phyloP scores from a whole-genome alignment of 2,888 invertebrate genomes.

The Choristoneura rosaceana region DNA sequence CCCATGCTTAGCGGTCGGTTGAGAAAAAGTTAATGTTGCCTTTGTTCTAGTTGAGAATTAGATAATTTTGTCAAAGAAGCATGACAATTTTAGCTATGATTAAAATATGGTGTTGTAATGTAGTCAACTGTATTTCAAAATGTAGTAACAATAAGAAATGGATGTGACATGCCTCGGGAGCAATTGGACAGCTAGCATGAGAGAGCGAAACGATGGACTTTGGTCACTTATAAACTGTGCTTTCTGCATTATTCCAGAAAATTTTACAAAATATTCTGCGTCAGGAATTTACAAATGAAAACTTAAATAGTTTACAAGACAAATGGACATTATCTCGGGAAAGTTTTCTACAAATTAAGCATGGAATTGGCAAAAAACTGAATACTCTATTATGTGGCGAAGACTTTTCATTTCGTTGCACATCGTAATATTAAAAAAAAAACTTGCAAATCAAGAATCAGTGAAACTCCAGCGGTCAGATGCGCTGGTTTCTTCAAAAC shows the following conservation, averaged over 20 bases:
- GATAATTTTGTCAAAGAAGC: conserved; percentile 15
- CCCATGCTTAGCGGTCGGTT: conserved; percentile 11
- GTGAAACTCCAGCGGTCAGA: conserved; percentile 15
- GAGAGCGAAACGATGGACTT: too few relatives aligned
- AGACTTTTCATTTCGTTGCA: background rate
- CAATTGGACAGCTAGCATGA: too few relatives aligned
- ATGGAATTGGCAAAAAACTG: background rate
- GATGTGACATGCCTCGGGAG: background rate
- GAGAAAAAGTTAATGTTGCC: conserved; percentile 18
- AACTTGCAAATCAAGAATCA: background rate
- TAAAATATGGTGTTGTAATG: conserved; percentile 4
- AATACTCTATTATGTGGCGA: background rate
- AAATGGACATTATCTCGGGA: background rate
- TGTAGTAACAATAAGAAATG: background rate
- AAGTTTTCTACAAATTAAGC: background rate
- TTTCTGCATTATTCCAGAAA: too few relatives aligned
- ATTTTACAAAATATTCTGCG: too few relatives aligned
- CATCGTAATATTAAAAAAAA: background rate
- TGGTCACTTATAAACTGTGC: too few relatives aligned
- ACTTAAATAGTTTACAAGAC: background rate
- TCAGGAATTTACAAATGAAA: too few relatives aligned
- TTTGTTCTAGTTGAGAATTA: conserved; percentile 11
- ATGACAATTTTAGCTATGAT: conserved; percentile 13
- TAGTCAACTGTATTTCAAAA: background rate
- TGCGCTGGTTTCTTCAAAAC: background rate